Evolutionary conservation across 2,888 invertebrate species (phyloP).

Genomic region (Drosophila melanosoma): DNA sequence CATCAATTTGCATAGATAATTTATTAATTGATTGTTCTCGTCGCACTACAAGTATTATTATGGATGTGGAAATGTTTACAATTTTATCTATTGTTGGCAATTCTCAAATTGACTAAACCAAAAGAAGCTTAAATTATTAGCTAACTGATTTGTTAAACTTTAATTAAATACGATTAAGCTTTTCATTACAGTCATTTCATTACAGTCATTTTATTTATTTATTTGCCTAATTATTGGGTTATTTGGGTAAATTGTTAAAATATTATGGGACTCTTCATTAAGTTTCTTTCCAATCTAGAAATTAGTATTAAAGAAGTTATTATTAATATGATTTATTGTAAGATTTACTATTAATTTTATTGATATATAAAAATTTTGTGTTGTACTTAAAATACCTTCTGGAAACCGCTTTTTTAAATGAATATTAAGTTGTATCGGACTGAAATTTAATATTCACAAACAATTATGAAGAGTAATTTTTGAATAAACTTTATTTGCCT

Average conservation of each 20-base stretch:
- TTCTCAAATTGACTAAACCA: not conserved
- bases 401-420: not conserved
- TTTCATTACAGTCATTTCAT: not conserved
- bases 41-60: constrained; percentile 3
- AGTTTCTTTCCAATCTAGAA: too few relatives aligned
- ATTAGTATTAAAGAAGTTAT: too few relatives aligned
- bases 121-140: not conserved
- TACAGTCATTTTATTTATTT: not conserved
- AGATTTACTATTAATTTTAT: not conserved
- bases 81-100: constrained; percentile 26
- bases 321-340: not conserved
- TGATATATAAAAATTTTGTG: not conserved
- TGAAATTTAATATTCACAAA: not conserved
- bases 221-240: not conserved
- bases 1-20: constrained; percentile 69
- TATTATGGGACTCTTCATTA: accelerated
- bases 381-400: not conserved
- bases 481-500: not conserved
- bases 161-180: not conserved
- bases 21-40: constrained; percentile 46
- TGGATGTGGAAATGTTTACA: constrained; percentile 18
- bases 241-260: not conserved
- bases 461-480: too few relatives aligned
- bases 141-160: not conserved
- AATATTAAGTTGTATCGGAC: not conserved